Evolutionary conservation across 1,140 invertebrate species (phyloP), one percentile per base, ranked within the genome.

Genomic region (Xylocopa sonorina): DNA sequence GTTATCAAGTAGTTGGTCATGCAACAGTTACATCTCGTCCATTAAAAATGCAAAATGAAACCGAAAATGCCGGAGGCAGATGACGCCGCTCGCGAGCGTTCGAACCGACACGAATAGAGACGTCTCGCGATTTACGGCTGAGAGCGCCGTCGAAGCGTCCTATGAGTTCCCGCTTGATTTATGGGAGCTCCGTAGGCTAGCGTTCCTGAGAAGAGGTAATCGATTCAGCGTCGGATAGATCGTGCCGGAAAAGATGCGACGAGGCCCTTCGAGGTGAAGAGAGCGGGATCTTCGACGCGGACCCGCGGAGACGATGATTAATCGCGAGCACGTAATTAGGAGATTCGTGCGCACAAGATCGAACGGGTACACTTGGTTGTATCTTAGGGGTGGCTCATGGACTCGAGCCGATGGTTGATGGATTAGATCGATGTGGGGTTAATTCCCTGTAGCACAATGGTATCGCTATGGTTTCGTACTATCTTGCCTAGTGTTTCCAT

Each of bases 161-260:
- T 81, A 81, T 72, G 78, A 85, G 62, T 73, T 64, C 18, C 62
- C 63, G 68, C 57, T 85, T 85, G 83, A 85, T 85, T 85, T 85
- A 85, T 85, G 75, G 29, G 69, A 64, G 64, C 74, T 81, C 55
- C 53, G 32, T 48, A 53, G 57, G 43, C 68, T 41, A 46, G 67
- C 32, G 68, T 78, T 84, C 72, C 43, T 62, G 29, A 24, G 76
- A 69, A 27, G 50, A 34, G 73, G 67, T 74, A 84, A 81, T 85
- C 79, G 80, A 85, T 85, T 84, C 79, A 77, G 63, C 53, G 66
- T 6, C 18, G 74, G 78, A 84, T 84, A 66, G 58, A 82, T 82
- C 53, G 64, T 81, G 80, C 74, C 83, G 83, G 84, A 85, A 85
- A 85, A 85, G 64, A 43, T 50, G 53, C 64, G 27, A 66, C 63